Conservation (phyloP, 1,140 invertebrate species). For the Anthonomus grandis region DNA sequence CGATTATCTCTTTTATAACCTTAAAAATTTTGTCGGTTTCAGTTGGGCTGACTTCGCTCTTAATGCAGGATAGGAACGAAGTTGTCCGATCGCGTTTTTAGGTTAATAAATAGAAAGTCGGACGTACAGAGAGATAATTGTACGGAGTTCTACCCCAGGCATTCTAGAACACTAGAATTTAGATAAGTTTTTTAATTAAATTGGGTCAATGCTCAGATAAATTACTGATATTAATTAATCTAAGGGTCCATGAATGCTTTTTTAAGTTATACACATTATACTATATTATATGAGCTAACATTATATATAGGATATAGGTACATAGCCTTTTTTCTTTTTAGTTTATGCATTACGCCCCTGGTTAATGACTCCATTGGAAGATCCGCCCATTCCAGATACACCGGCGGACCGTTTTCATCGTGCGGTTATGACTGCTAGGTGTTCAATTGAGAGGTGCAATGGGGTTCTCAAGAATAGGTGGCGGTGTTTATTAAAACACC, state of each 20-base stretch:
- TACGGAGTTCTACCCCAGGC: too few species aligned
- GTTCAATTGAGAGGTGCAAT: conserved; percentile 45
- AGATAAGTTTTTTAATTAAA: too few species aligned
- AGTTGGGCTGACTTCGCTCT: too few species aligned
- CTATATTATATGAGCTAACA: too few species aligned
- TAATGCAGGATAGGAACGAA: too few species aligned
- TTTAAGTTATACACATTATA: too few species aligned
- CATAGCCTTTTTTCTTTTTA: conserved; percentile 31
- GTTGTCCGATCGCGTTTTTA: too few species aligned
- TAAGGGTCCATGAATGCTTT: conserved; percentile 9
- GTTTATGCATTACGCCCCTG: conserved; percentile 46
- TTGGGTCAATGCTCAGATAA: conserved; percentile 14
- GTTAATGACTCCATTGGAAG: conserved; percentile 43
- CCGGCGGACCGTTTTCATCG: conserved; percentile 39
- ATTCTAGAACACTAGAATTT: too few species aligned
- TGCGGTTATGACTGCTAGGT: conserved; percentile 33
- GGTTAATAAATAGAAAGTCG: too few species aligned
- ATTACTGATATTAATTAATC: not conserved
- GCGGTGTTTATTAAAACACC: conserved; percentile 33
- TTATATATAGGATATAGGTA: conserved; percentile 38
- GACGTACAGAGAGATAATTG: too few species aligned
- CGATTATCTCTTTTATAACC: too few species aligned
- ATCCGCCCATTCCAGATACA: conserved; percentile 25
- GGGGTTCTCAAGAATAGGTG: conserved; percentile 42
- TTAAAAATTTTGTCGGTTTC: too few species aligned